A percentile compares a stretch with the other conserved stretches of the same genome.
These are phyloP conservation scores for Ophonus ardosiacus DNA, from an alignment of 2,888 invertebrate species.

Conservation along the genomic window DNA sequence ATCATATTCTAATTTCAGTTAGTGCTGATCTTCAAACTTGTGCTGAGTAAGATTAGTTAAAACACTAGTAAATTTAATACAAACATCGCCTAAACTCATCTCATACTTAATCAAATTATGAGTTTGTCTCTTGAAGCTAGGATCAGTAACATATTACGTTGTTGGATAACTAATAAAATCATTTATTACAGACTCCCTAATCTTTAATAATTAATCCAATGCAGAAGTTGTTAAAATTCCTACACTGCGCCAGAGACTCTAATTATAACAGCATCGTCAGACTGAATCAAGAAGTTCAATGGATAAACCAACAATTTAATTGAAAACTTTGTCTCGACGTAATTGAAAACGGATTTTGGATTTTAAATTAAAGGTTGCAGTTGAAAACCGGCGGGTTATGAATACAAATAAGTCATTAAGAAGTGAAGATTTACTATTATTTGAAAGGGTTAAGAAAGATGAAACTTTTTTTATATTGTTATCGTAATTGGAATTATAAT, in stretches of 20 bases:
- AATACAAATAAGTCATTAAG: constrained; percentile 40
- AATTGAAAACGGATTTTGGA: constrained; percentile 47
- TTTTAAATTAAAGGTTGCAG: constrained; percentile 35
- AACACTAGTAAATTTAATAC: background rate
- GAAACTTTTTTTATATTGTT: constrained; percentile 10
- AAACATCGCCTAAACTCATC: background rate
- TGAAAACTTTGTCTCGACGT: constrained; percentile 52
- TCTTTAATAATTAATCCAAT: constrained; percentile 55
- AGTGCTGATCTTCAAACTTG: background rate
- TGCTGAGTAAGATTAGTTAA: constrained; percentile 1
- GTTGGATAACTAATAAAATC: constrained; percentile 47
- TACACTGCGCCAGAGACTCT: constrained; percentile 4
- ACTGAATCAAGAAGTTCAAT: constrained; percentile 34
- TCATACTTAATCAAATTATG: background rate
- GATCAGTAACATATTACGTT: constrained; percentile 36
- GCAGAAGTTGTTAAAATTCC: constrained; percentile 45
- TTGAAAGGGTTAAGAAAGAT: background rate
- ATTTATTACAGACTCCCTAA: constrained; percentile 37
- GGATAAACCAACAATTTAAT: constrained; percentile 49
- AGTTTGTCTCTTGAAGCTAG: background rate
- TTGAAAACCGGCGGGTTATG: background rate
- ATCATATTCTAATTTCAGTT: background rate
- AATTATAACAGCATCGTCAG: constrained; percentile 48
- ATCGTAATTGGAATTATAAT: constrained; percentile 7
- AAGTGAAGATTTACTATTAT: constrained; percentile 10